These are phyloP conservation scores for Heloderma charlesbogerti DNA, from an alignment of 2,113 vertebrate species.

Conservation along the genomic window DNA sequence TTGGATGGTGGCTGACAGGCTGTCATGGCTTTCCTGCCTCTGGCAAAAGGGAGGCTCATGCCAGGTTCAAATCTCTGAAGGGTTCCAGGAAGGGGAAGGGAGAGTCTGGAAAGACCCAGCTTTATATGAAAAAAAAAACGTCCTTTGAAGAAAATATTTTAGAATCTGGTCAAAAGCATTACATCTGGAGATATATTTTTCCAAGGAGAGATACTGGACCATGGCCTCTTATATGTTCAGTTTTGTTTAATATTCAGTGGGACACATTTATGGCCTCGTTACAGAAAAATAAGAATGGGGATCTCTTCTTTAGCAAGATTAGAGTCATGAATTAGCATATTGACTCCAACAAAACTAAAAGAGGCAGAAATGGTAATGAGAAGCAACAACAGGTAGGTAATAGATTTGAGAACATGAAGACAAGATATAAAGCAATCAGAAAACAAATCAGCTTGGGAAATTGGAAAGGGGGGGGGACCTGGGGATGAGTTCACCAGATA, in stretches of 20 bases:
- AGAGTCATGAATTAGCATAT: constrained; percentile 6
- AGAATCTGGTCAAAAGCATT: too few species aligned
- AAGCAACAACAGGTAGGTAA: constrained; percentile 16
- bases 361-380: constrained; percentile 13
- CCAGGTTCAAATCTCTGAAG: too few species aligned
- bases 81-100: too few species aligned
- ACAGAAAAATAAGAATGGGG: neutral
- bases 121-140: too few species aligned
- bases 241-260: neutral
- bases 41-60: too few species aligned
- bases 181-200: too few species aligned
- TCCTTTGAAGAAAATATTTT: too few species aligned
- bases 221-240: neutral
- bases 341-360: constrained; percentile 11
- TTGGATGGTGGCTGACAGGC: too few species aligned
- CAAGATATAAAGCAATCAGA: constrained; percentile 28
- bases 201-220: too few species aligned
- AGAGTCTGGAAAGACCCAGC: too few species aligned
- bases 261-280: neutral
- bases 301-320: neutral
- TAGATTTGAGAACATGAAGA: neutral
- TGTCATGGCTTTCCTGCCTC: too few species aligned
- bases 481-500: neutral
- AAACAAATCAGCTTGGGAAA: constrained; percentile 4
- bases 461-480: neutral